Base-by-base conservation (phyloP, 1,140 invertebrate genomes). In the Lordiphosa clarofinis region DNA sequence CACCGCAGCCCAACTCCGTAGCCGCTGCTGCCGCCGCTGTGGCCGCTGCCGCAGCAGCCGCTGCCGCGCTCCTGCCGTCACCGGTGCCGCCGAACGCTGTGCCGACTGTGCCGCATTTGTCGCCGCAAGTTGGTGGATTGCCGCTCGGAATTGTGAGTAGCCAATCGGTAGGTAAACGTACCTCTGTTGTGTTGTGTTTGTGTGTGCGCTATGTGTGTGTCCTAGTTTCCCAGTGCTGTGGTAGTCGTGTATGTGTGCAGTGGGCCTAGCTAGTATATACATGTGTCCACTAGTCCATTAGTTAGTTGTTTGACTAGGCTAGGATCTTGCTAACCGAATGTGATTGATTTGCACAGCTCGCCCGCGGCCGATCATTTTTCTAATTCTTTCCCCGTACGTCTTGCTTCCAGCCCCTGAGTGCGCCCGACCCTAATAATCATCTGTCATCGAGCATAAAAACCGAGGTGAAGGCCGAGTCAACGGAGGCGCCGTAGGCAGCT, bases 1-100 rank as follows among this genome's bases (percentile, higher is more conserved):
- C 92, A 93, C 92, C 92, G 65, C 93, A 38, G 62, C 46, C 54
- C 56, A 64, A 47, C 55, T 46, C 84, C 37, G 72, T 73, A 21
- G 73, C 84, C 54, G 64, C 82, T 59, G 78, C 74, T 42, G 70
- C 82, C 56, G 78, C 74, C 38, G 70, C 81, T 61, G 55, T 72
- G 64, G 73, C 87, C 56, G 78, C 84, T 39, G 84, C 61, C 24
- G 69, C 69, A 40, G 58, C 71, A 66, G 65, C 74, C 39, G 53
- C 76, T 40, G 57, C 78, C 44, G 68, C 75, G 12, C 68, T 81
- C 50, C 62, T 75, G 47, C 78, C 71, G 37, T 73, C 74, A 31
- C 58, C 81, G 63, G 62, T 71, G 49, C 69, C 73, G 55, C 64
- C 84, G 46, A 63, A 56, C 54, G 66, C 58, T 52, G 71, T 87